Base-by-base conservation (phyloP, 2,113 vertebrate genomes). In the western clawed frog (Xenopus tropicalis) region DNA sequence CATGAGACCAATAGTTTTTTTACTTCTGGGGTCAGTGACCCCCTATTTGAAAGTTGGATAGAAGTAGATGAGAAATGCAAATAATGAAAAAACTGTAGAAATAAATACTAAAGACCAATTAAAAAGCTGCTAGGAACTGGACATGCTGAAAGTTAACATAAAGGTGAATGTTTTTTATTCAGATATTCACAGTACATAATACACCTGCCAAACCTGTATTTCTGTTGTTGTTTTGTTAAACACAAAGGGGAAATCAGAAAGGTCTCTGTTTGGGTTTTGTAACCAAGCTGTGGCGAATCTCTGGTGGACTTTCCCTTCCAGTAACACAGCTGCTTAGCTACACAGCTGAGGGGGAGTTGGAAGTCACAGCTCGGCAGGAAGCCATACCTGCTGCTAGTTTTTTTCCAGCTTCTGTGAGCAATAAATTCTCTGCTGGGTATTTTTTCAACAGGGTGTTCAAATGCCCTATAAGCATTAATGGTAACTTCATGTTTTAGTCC, bases 391-490 rank as follows among this genome's bases (percentile, higher is more conserved):
- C 4, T 66, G 20, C 64, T 44, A 20, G 21, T n/a, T 66, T 46
- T 22, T n/a, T 37, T 48, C n/a, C 43, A 21, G 64, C 43, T 66
- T 48, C 64, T 66, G 64, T 66, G 21, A 46, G 43, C 20, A 21
- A 66, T 66, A 66, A 48, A 48, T 14, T 17, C 46, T 66, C 64
- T 20, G 11, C 43, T 22, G 37, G 64, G 64, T 24, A 21, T 48
- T 21, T 66, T 46, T 14, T 21, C 14, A 16, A 66, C 64, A 46
- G 42, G 21, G 17, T 23, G 14, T 46, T 44, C 19, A 66, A 66
- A 66, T 13, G 62, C 42, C 64, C 64, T 24, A 66, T 66, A 66
- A 48, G 48, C 43, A 21, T 66, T 46, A 46, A 66, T 37, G 11
- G 43, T 20, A 48, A 22, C 43, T 23, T 66, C 43, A 3, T 19